Evolutionary conservation across 2,113 vertebrate species (phyloP).

Genomic region (Hirundichthys speculiger): DNA sequence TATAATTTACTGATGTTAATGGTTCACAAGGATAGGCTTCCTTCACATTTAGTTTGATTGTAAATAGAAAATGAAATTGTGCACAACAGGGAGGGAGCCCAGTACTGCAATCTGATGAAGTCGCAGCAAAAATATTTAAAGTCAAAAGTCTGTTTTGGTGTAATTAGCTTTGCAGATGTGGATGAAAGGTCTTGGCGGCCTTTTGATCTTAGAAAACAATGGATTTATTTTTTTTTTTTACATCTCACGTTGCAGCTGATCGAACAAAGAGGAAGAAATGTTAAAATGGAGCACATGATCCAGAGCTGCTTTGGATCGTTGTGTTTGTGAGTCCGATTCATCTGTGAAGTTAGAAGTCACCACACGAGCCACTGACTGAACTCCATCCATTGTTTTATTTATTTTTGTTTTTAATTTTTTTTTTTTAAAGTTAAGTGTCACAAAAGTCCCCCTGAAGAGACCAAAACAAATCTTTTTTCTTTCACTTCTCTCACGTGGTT

Average conservation of each 20-base stretch:
- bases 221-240: not conserved
- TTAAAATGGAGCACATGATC: too few species aligned
- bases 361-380: too few species aligned
- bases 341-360: too few species aligned
- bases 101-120: not conserved
- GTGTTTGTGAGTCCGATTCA: too few species aligned
- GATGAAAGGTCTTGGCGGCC: not conserved
- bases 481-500: not conserved
- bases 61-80: not conserved
- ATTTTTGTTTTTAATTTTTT: too few species aligned
- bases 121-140: not conserved
- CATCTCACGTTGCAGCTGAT: conserved; percentile 1
- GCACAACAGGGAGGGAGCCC: too few species aligned
- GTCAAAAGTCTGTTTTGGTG: not conserved
- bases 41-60: not conserved
- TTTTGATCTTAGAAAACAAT: not conserved
- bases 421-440: not conserved
- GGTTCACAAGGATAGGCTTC: not conserved
- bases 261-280: too few species aligned
- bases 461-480: not conserved
- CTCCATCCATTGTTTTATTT: too few species aligned
- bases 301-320: too few species aligned
- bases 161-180: not conserved
- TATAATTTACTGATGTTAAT: too few species aligned
- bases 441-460: not conserved